Evolutionary conservation across 2,113 vertebrate species (phyloP).

Genomic region (Mastomys coucha): DNA sequence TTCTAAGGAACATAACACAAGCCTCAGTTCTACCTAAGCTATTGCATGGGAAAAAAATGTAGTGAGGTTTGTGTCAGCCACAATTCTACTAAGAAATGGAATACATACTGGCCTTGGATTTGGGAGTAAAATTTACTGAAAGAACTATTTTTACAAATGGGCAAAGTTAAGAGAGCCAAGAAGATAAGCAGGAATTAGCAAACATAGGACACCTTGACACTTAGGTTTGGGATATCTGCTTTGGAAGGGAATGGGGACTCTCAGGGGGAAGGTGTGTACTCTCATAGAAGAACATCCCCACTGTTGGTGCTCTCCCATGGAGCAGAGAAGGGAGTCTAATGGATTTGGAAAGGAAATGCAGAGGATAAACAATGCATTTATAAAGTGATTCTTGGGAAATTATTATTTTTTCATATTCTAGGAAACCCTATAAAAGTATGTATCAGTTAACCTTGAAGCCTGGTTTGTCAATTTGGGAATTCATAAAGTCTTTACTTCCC

Average conservation of each 20-base stretch:
- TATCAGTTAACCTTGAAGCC: neutral
- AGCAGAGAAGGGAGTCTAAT: neutral
- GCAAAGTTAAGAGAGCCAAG: neutral
- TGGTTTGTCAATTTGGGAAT: neutral
- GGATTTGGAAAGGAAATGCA: neutral
- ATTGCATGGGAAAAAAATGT: neutral
- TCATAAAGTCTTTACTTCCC: neutral
- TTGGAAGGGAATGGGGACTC: neutral
- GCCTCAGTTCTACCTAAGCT: neutral
- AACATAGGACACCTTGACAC: neutral
- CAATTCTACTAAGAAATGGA: neutral
- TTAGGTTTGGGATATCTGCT: neutral
- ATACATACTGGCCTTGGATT: neutral
- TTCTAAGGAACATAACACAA: neutral
- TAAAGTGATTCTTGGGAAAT: neutral
- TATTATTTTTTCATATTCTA: neutral
- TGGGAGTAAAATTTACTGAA: slow-evolving; percentile 17
- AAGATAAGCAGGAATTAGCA: neutral
- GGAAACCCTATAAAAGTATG: neutral
- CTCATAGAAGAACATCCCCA: neutral
- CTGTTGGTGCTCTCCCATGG: neutral
- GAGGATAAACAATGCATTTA: neutral
- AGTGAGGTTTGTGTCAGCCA: neutral
- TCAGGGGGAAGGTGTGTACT: neutral
- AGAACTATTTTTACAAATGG: neutral